Evolutionary conservation across 35 echinoderm and acorn worm genomes (phyloP), one percentile per base, ranked within the genome.

Genomic region (Apostichopus californicus): DNA sequence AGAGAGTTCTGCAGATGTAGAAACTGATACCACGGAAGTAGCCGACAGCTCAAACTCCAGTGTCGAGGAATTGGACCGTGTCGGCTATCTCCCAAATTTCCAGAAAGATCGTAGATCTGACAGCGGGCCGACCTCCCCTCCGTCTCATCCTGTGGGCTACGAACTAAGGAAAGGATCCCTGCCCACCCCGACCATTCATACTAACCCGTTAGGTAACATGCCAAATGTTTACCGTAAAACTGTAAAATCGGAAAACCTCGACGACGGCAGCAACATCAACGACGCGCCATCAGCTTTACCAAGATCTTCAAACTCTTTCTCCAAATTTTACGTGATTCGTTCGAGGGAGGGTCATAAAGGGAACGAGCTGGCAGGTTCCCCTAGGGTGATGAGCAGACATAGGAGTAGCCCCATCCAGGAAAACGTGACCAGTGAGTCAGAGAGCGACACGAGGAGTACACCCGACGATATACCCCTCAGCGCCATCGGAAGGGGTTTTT

Each of bases 251-350:
- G 81, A 24, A 14, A 85, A 58, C 14, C 24, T 85, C 20, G 86
- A 72, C n/a, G 68, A 89, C 23, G 55, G 15, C 18, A 23, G 26
- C 14, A 73, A 70, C 13, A 9, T 73, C 6, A 71, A 90, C 52
- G 17, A 8, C 14, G n/a, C 17, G 18, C 5, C 89, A 23, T 91
- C 89, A 52, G 73, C 73, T 12, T n/a, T 91, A 12, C 89, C 89
- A 72, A 91, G 89, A 59, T 77, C 89, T 60, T 91, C 89, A 91
- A 91, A 91, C 73, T 91, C 89, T 23, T 91, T 91, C 54, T 91
- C 89, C n/a, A 91, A 91, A 55, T 91, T 91, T 91, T 91, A 91
- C 21, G 89, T 91, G 72, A 91, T 91, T 79, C 89, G 89, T 79
- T 91, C 89, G 1, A 78, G 72, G 4, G 86, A 89, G 25, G 61